Evolutionary conservation across 1,140 invertebrate genomes (phyloP), one percentile per base, ranked within the genome.

Genomic region (Aethina tumida): DNA sequence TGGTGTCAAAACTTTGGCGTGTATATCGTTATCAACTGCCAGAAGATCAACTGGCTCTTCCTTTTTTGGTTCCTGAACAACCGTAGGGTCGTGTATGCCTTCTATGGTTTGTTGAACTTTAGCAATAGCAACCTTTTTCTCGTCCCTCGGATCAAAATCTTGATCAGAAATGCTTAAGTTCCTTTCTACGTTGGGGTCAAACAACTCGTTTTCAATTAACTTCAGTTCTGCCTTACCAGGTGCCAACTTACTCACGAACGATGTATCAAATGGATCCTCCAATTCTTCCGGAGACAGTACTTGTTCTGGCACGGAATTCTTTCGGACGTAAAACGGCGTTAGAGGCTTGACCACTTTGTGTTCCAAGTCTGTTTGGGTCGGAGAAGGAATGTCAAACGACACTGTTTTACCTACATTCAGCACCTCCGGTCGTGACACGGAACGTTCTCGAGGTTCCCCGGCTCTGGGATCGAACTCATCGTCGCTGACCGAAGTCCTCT

Each of bases 391-490:
- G 45, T 77, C 70, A 49, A 86, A 87, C 1, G 75, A 74, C 1
- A 86, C 82, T 34, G 69, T 73, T 61, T 82, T 85, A 0, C 56
- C 47, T 32, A 43, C 66, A n/a, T 67, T 66, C 13, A 62, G 50
- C 16, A 78, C 60, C 36, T 77, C 75, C 5, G 75, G 74, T 35
- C 73, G 65, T 2, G 73, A 77, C 14, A 72, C 52, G 31, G 73
- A 67, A 38, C 58, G 53, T 43, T 45, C 46, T 41, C 37, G 50
- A 31, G 42, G 14, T 44, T 70, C 71, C 5, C 70, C 69, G 0
- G 68, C 72, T 45, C 84, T 65, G 3, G 84, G 83, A 68, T 89
- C 77, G 63, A 87, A 87, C 53, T 87, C 81, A 21, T 71, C 73
- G 58, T 76, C 74, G 52, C 70, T 75, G 6, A 71, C 17, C 8